phyloP scores from a whole-genome alignment of 2,113 vertebrate genomes.

The Triplophysa tibetana region DNA sequence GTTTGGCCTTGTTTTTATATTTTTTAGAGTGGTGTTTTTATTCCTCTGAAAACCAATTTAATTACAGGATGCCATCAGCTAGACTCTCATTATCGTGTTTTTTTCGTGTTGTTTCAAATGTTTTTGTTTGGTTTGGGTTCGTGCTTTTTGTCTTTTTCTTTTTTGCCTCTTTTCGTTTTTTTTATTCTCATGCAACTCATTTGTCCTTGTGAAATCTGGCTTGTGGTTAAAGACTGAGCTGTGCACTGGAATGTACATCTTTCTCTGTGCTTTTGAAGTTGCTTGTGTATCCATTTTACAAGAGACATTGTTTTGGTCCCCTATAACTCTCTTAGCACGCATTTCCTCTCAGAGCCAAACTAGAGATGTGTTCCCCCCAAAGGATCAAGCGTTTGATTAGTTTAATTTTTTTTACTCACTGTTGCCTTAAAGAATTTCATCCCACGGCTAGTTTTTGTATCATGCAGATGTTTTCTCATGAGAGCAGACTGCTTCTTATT shows the following conservation, averaged over 20 bases:
- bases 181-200: conserved; percentile 35
- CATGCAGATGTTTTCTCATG: conserved; percentile 42
- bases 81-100: conserved; percentile 59
- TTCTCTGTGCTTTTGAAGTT: conserved; percentile 44
- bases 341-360: conserved; percentile 14
- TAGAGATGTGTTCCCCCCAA: not conserved
- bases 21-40: conserved; percentile 41
- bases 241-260: conserved; percentile 32
- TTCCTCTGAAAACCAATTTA: conserved; percentile 41
- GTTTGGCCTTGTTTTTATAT: conserved; percentile 47
- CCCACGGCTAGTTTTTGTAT: conserved; percentile 10
- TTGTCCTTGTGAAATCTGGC: conserved; percentile 45
- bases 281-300: conserved; percentile 23
- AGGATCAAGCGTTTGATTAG: conserved; percentile 34
- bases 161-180: not conserved
- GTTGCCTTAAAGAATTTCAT: conserved; percentile 19
- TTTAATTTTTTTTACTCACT: conserved; percentile 19
- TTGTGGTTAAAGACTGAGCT: conserved; percentile 46
- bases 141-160: conserved; percentile 22
- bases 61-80: conserved; percentile 58
- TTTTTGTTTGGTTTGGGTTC: conserved; percentile 48
- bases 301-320: conserved; percentile 41
- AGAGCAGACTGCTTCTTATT: not conserved
- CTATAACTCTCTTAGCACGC: not conserved
- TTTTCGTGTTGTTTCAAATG: conserved; percentile 59